Conservation (phyloP, 2,797 vertebrate genomes). For the Glyptemys insculpta region DNA sequence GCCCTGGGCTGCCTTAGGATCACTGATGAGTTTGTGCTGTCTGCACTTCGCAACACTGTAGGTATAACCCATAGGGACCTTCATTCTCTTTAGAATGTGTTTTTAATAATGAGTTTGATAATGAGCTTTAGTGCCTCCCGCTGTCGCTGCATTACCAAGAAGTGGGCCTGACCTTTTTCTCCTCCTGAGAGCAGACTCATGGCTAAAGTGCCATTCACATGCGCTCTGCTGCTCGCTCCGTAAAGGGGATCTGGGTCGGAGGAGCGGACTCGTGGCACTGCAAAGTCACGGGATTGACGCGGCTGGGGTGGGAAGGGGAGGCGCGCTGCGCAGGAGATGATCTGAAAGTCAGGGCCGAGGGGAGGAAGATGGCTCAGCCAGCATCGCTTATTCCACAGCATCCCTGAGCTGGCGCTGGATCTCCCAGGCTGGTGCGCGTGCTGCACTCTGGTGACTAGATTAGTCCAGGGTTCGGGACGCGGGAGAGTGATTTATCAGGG, state of each 20-base stretch:
- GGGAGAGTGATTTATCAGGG: not conserved
- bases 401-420: not conserved
- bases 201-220: not conserved
- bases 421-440: not conserved
- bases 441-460: not conserved
- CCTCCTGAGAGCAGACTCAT: not conserved
- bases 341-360: not conserved
- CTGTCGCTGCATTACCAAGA: not conserved
- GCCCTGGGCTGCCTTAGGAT: constrained; percentile 16
- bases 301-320: not conserved
- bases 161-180: not conserved
- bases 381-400: not conserved
- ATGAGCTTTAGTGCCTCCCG: not conserved
- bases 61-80: not conserved
- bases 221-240: not conserved
- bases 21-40: not conserved
- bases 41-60: not conserved
- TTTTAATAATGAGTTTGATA: not conserved
- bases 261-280: not conserved
- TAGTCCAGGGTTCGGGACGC: not conserved
- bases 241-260: not conserved
- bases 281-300: not conserved
- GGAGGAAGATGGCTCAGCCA: not conserved
- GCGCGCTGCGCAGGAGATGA: not conserved
- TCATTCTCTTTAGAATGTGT: not conserved